A percentile compares a stretch with the other conserved stretches of the same genome.
Conservation (phyloP, 2,797 vertebrate species). For the Phoeniculus purpureus region DNA sequence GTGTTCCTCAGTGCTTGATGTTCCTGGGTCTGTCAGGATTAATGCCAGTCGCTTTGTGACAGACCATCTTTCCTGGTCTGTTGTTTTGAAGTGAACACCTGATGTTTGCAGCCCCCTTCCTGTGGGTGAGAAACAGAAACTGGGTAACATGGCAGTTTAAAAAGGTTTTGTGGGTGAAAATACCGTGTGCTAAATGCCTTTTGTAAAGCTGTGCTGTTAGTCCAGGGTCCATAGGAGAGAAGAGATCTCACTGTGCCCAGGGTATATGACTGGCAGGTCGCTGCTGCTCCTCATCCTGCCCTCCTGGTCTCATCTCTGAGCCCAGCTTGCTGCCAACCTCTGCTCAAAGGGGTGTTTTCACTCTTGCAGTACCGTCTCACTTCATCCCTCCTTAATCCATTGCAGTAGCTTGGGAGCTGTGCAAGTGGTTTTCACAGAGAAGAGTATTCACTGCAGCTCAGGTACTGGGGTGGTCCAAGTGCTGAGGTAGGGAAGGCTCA, state of each 20-base stretch:
- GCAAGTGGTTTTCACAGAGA: neutral
- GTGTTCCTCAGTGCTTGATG: neutral
- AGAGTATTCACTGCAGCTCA: neutral
- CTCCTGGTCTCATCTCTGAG: neutral
- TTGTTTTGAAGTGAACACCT: neutral
- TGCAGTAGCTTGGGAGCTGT: neutral
- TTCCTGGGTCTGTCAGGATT: neutral
- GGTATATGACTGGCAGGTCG: neutral
- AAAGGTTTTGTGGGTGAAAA: neutral
- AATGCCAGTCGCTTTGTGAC: neutral
- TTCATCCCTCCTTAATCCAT: neutral
- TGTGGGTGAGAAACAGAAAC: neutral
- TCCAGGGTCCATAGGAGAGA: neutral
- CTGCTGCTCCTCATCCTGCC: neutral
- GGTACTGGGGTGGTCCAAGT: rapidly evolving
- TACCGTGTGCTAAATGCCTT: neutral
- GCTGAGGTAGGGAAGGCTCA: neutral
- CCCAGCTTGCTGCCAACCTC: neutral
- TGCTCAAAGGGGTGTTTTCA: neutral
- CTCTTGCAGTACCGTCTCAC: rapidly evolving
- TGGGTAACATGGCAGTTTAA: neutral
- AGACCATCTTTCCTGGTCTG: neutral
- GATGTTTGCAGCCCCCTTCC: neutral
- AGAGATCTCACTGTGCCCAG: rapidly evolving
- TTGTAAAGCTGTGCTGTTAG: neutral